Evolutionary conservation across 1,140 invertebrate genomes (phyloP), one percentile per base, ranked within the genome.

Genomic region (Zelostemma sp.): DNA sequence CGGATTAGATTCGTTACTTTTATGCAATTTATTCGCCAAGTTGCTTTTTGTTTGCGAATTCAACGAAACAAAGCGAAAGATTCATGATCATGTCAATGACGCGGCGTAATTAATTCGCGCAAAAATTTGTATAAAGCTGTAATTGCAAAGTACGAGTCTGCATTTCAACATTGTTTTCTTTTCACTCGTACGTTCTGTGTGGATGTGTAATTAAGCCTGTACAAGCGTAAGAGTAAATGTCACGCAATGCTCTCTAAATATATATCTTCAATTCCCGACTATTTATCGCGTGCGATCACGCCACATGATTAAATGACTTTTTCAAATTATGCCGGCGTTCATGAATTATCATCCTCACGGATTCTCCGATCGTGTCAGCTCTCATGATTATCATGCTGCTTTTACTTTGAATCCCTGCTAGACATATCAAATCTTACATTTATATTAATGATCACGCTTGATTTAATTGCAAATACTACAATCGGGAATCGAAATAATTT

Each of bases 191-290:
- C 54, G 46, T 58, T 60, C 49, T 58, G 47, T 57, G 46, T 59
- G 18, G 59, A 63, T 54, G 43, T 55, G 43, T 59, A 58, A 63
- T 63, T 63, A 68, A 55, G 55, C 46, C 19, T 62, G 60, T 68
- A 19, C 14, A 28, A 48, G 38, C 18, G 40, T 45, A 41, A 15
- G 55, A 68, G 56, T 53, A 68, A 61, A 68, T 57, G 47, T 51
- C 64, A 50, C 28, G 48, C 12, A 50, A 60, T 19, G 28, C 18
- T 16, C 18, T 31, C 38, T 5, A 45, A 47, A 66, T n/a, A n/a
- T 46, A 47, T 51, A 56, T 56, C 41, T 28, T 38, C n/a, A 9
- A n/a, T 51, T 40, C 33, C 11, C 14, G n/a, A 16, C 55, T 57
- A 50, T 57, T 47, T 53, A 67, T 67, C 51, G 64, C 57, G 17